Evolutionary conservation across 2,797 vertebrate genomes (phyloP).

Genomic region (Enteromius viviparus): DNA sequence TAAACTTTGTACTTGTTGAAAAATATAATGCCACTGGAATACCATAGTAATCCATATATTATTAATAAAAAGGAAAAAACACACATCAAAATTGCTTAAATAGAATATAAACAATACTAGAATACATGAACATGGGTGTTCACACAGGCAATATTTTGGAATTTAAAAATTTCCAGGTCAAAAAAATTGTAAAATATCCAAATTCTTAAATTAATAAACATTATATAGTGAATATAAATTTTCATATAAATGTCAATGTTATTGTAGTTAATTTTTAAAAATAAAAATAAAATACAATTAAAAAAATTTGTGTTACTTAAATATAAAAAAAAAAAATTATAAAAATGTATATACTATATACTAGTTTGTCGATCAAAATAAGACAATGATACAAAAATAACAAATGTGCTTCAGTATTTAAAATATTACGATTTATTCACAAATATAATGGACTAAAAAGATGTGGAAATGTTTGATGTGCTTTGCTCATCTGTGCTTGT

Average conservation of each 20-base stretch:
- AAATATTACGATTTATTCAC: background rate
- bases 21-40: background rate
- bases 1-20: background rate
- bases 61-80: background rate
- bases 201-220: background rate
- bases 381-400: background rate
- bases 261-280: background rate
- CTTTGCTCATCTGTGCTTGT: constrained; percentile 29
- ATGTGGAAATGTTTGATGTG: background rate
- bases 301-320: background rate
- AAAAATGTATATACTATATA: no score
- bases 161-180: background rate
- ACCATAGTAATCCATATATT: background rate
- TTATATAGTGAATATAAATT: background rate
- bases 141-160: background rate
- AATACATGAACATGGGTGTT: background rate
- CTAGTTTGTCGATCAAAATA: background rate
- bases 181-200: background rate
- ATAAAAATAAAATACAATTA: background rate
- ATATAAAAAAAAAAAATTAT: background rate
- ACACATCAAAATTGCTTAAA: background rate
- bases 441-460: background rate
- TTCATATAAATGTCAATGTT: background rate
- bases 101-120: background rate
- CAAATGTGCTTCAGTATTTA: background rate